Percentiles rank a stretch among this genome's conserved stretches.
These are phyloP conservation scores for Drosophila azteca DNA, from an alignment of 1,140 invertebrate genomes.

Conservation along the genomic window DNA sequence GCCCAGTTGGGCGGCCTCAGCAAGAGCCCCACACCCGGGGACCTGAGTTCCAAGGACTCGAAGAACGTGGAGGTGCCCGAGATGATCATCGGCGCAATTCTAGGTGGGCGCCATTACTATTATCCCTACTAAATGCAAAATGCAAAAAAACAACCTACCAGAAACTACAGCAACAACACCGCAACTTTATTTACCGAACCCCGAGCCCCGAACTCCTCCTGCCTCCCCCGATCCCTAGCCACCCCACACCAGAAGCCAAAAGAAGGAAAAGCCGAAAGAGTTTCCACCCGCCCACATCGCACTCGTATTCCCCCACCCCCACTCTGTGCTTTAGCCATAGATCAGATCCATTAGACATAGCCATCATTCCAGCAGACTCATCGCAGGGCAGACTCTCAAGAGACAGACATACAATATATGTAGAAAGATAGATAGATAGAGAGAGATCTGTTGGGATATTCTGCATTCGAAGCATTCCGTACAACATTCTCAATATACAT, in stretches of 20 bases:
- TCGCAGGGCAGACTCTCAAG: too few species aligned
- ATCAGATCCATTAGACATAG: slow-evolving; percentile 31
- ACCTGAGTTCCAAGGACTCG: slow-evolving; percentile 89
- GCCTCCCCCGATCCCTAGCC: not conserved
- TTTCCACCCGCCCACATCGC: not conserved
- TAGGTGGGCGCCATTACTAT: slow-evolving; percentile 87
- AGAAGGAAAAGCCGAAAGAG: slow-evolving; percentile 4
- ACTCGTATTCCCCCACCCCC: not conserved
- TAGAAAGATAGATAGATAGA: slow-evolving; percentile 6
- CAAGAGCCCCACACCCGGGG: slow-evolving; percentile 93
- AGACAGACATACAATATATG: not conserved
- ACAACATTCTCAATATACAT: slow-evolving; percentile 26
- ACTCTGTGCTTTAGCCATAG: slow-evolving; percentile 26
- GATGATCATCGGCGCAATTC: slow-evolving; percentile 97
- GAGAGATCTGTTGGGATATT: slow-evolving; percentile 18
- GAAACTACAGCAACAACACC: slow-evolving; percentile 31
- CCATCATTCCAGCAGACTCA: not conserved
- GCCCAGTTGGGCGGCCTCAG: slow-evolving; percentile 92
- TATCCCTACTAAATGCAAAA: slow-evolving; percentile 74
- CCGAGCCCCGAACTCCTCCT: not conserved
- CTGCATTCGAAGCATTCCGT: slow-evolving; percentile 30
- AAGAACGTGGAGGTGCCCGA: slow-evolving; percentile 97
- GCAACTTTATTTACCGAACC: slow-evolving; percentile 44
- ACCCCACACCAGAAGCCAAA: slow-evolving; percentile 7
- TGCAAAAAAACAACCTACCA: slow-evolving; percentile 47